Evolutionary conservation across 53 echinoderm and acorn worm genomes (phyloP).

Genomic region (Apostichopus leukothele): DNA sequence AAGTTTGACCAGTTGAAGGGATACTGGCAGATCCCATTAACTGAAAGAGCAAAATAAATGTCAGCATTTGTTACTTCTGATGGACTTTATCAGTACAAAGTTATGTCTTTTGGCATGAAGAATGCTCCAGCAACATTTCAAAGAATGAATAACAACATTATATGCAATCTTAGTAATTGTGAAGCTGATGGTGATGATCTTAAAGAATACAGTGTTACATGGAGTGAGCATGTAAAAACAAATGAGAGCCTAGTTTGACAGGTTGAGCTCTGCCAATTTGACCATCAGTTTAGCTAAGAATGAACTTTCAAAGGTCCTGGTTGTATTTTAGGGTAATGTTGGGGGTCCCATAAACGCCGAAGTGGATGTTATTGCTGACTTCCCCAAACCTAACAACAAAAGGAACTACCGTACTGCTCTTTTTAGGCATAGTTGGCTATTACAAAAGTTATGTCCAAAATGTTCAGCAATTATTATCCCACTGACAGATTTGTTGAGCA

Average conservation of each 20-base stretch:
- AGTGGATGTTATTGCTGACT: slow-evolving; percentile 4
- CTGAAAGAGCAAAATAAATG: slow-evolving; percentile 40
- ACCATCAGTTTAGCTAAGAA: neutral
- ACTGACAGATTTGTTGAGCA: slow-evolving; percentile 18
- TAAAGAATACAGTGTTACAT: slow-evolving; percentile 10
- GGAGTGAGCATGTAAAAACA: neutral
- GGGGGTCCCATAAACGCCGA: slow-evolving; percentile 34
- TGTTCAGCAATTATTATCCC: neutral
- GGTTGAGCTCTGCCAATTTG: neutral
- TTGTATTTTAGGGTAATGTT: slow-evolving; percentile 27
- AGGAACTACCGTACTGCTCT: slow-evolving; percentile 34
- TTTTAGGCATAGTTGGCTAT: slow-evolving; percentile 42
- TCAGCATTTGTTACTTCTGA: slow-evolving; percentile 53
- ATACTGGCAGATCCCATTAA: neutral
- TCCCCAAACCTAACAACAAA: slow-evolving; percentile 12
- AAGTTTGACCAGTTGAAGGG: too few species aligned
- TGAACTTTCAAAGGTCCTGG: neutral
- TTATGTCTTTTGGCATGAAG: slow-evolving; percentile 61
- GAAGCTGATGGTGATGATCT: slow-evolving; percentile 15
- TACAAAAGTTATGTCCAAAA: slow-evolving; percentile 5
- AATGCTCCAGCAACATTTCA: slow-evolving; percentile 55
- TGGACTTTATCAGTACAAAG: slow-evolving; percentile 43
- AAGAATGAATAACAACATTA: slow-evolving; percentile 24
- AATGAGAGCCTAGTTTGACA: neutral
- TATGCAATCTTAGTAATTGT: neutral